Evolutionary conservation across 1,140 invertebrate species (phyloP), one percentile per base, ranked within the genome.

Genomic region (Littorina saxatilis): DNA sequence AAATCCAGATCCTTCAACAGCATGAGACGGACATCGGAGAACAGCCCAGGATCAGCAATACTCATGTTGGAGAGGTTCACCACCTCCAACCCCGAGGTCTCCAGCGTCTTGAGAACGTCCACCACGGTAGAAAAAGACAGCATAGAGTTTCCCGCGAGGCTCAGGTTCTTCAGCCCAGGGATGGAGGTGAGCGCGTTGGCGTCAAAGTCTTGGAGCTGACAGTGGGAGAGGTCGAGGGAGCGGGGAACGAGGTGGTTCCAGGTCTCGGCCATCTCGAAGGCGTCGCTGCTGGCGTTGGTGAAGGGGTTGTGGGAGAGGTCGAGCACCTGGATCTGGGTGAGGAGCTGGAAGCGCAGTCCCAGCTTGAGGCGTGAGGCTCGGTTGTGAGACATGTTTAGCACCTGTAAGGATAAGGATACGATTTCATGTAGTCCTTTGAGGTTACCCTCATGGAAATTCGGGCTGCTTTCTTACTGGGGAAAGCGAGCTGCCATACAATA

Each of bases 321-420:
- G 13, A 90, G 58, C 0, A 76, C 20, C 29, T 83, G 23, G 61
- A 90, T 75, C 2, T 84, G 81, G 58, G 76, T 82, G 55, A 83
- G 84, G 7, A 84, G 84, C 81, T 88, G 88, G 75, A 89, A 88
- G 39, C 88, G 52, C 1, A 85, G 72, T 47, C 87, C 87, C 32
- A 91, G 78, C 35, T 82, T 79, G 5, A 87, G 82, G 2, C 75
- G 52, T 0, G 40, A 81, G n/a, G 90, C 63, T 11, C 84, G 55
- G 78, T 91, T 91, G 82, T 81, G 84, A 43, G 88, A 88, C 2
- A 89, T 63, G 72, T 90, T 88, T n/a, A 91, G 83, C 27, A 81
- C 35, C 75, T 79, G 76, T 63, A 7, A 20, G 35, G 29, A n/a
- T 17, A 2, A 40, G 15, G 37, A 32, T n/a, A 63, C 5, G 27